Conservation (phyloP, 1,140 invertebrate genomes). For the Zaprionus kolodkinae region DNA sequence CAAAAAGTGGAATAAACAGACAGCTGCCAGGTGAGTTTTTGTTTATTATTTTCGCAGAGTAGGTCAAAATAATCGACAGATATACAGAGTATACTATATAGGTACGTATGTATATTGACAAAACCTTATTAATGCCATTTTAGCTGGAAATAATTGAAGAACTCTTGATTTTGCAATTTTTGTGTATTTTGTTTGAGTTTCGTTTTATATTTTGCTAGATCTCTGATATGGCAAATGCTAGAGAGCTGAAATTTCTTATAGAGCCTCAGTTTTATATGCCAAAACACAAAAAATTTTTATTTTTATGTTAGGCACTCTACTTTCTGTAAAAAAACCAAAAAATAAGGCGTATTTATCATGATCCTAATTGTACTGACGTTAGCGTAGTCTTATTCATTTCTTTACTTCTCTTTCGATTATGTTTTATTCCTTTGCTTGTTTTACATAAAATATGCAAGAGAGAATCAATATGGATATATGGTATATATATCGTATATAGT, state of each 20-base stretch:
- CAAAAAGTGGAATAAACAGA: background rate
- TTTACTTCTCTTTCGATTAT: background rate
- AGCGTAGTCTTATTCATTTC: background rate
- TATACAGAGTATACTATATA: background rate
- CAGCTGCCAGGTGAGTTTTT: conserved; percentile 9
- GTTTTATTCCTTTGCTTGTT: conserved; percentile 15
- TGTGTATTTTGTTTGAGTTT: conserved; percentile 18
- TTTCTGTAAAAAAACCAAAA: background rate
- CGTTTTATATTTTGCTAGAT: background rate
- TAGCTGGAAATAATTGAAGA: background rate
- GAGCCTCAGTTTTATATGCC: background rate
- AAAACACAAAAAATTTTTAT: background rate
- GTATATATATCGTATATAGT: conserved; percentile 12
- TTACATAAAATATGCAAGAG: conserved; percentile 57
- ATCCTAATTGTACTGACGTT: background rate
- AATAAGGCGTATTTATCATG: background rate
- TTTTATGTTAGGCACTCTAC: background rate
- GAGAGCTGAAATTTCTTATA: background rate
- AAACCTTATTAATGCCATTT: background rate
- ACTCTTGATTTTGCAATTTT: background rate
- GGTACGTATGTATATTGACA: background rate
- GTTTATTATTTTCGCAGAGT: background rate
- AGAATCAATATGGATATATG: conserved; percentile 9
- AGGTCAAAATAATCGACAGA: background rate
- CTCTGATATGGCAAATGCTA: background rate